Percentiles rank a stretch among this genome's conserved stretches.
These are phyloP conservation scores for Rhea pennata DNA, from an alignment of 2,113 vertebrate species.

Conservation along the genomic window DNA sequence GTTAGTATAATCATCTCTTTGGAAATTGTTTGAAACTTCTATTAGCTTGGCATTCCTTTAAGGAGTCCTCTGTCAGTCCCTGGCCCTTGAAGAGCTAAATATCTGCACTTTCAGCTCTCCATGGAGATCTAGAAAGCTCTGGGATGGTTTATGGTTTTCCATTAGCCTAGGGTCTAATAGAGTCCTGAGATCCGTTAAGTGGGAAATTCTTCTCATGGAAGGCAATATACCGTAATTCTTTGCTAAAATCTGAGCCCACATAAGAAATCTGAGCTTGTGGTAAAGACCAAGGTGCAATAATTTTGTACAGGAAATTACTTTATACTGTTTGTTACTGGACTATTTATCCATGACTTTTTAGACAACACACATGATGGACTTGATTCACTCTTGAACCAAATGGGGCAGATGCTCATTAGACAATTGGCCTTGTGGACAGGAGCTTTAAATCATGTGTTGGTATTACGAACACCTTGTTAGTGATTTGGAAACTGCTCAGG, in stretches of 20 bases:
- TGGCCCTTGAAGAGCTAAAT: slow-evolving; percentile 72
- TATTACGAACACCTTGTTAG: background rate
- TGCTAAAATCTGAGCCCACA: slow-evolving; percentile 69
- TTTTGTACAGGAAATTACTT: slow-evolving; percentile 77
- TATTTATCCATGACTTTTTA: slow-evolving; percentile 60
- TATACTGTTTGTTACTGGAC: slow-evolving; percentile 66
- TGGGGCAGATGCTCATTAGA: slow-evolving; percentile 5
- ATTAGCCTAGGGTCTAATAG: slow-evolving; percentile 77
- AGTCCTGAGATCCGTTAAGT: slow-evolving; percentile 78
- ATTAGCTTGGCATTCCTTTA: slow-evolving; percentile 71
- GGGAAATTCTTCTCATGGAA: slow-evolving; percentile 76
- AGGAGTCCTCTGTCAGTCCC: slow-evolving; percentile 72
- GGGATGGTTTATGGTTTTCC: slow-evolving; percentile 77
- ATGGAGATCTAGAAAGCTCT: slow-evolving; percentile 73
- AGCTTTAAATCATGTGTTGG: background rate
- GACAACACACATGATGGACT: background rate
- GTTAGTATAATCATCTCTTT: slow-evolving; percentile 54
- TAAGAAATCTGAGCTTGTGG: slow-evolving; percentile 76
- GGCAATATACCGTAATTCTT: slow-evolving; percentile 76
- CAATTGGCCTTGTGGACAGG: background rate
- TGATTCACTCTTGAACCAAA: background rate
- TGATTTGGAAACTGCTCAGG: slow-evolving; percentile 38
- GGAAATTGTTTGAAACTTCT: slow-evolving; percentile 57
- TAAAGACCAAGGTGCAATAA: slow-evolving; percentile 69
- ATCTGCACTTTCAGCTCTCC: slow-evolving; percentile 72